A percentile compares a stretch with the other conserved stretches of the same genome.
Evolutionary conservation across 2,797 vertebrate species (phyloP).

Genomic region (Cryptoblepharus egeriae): DNA sequence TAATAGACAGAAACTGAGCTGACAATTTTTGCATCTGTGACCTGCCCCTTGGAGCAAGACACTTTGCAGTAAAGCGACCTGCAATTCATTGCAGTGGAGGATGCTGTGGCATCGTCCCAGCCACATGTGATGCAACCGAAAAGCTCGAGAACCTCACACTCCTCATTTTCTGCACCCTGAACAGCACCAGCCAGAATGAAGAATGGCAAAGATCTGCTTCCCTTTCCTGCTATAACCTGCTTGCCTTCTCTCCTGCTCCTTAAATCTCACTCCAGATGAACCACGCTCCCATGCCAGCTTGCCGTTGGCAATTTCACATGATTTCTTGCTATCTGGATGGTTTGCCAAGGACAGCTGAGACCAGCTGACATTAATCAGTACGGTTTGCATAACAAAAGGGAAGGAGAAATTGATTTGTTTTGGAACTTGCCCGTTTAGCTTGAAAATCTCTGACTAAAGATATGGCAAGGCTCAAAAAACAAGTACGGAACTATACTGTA

Average conservation of each 20-base stretch:
- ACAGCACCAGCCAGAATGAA: not conserved
- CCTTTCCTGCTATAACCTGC: not conserved
- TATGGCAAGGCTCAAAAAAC: not conserved
- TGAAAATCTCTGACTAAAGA: not conserved
- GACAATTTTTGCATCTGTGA: not conserved
- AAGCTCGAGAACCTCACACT: not conserved
- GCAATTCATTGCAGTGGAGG: not conserved
- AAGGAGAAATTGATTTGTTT: conserved; percentile 20
- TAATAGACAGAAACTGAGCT: conserved; percentile 1
- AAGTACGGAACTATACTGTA: not conserved
- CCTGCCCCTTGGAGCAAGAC: not conserved
- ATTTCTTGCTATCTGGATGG: not conserved
- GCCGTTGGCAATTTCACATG: not conserved
- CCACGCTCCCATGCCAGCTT: not conserved
- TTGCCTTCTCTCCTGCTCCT: not conserved
- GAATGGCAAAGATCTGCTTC: not conserved
- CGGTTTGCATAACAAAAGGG: conserved; percentile 25
- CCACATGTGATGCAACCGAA: not conserved
- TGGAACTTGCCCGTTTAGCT: not conserved
- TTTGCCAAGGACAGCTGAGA: not conserved
- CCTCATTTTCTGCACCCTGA: not conserved
- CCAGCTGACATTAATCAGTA: conserved; percentile 2
- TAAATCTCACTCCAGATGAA: not conserved
- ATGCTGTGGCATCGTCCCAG: not conserved
- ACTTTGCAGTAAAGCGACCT: not conserved